A percentile compares a stretch with the other conserved stretches of the same genome.
Evolutionary conservation across 92 coral and sea anemone genomes (phyloP).

Genomic region (Umimayanthus kanabou): DNA sequence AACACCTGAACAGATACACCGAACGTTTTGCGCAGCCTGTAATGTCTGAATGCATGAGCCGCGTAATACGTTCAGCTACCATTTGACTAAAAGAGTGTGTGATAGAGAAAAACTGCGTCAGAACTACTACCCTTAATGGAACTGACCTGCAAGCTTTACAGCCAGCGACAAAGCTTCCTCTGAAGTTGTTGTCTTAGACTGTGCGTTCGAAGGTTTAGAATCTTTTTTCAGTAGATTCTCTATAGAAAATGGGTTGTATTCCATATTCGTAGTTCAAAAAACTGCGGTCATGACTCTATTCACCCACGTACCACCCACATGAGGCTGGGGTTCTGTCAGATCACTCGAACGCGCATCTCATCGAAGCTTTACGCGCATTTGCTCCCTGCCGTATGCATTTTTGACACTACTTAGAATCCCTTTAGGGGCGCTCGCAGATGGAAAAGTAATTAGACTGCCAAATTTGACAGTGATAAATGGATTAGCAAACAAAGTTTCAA

Average conservation of each 20-base stretch:
- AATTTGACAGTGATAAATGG: slow-evolving; percentile 49
- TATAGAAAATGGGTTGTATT: slow-evolving; percentile 90
- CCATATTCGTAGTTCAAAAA: slow-evolving; percentile 53
- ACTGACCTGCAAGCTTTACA: slow-evolving; percentile 94
- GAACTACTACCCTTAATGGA: neutral
- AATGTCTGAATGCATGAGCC: neutral
- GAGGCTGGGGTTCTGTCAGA: neutral
- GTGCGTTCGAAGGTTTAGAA: slow-evolving; percentile 30
- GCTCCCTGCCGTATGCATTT: slow-evolving; percentile 35
- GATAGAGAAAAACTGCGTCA: neutral
- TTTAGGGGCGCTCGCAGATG: slow-evolving; percentile 41
- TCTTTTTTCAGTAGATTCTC: slow-evolving; percentile 82
- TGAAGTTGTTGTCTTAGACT: slow-evolving; percentile 45
- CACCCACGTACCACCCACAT: slow-evolving; percentile 6
- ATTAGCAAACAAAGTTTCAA: slow-evolving; percentile 46
- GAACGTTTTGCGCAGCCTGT: neutral
- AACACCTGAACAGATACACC: neutral
- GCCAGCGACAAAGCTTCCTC: slow-evolving; percentile 92
- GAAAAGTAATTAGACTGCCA: slow-evolving; percentile 38
- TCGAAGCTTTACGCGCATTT: slow-evolving; percentile 39
- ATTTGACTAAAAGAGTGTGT: neutral
- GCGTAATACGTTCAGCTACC: neutral
- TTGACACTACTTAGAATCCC: slow-evolving; percentile 39
- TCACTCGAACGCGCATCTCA: slow-evolving; percentile 25
- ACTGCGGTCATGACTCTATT: neutral